These are phyloP conservation scores for Ictalurus punctatus DNA, from an alignment of 2,113 vertebrate species.

Conservation along the genomic window DNA sequence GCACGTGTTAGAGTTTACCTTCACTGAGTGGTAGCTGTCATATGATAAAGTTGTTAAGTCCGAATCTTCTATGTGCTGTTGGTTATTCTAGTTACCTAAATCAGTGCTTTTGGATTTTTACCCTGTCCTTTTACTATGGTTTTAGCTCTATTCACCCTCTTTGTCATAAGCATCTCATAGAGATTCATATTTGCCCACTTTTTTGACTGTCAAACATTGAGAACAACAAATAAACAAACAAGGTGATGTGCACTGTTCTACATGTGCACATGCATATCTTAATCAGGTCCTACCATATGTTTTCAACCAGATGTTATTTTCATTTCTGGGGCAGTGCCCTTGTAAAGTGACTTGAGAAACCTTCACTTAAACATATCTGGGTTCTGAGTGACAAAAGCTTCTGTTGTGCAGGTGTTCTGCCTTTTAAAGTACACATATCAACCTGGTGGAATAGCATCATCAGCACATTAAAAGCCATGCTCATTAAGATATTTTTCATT, in stretches of 20 bases:
- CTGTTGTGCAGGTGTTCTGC: slow-evolving; percentile 26
- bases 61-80: not conserved
- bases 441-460: slow-evolving; percentile 31
- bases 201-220: not conserved
- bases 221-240: not conserved
- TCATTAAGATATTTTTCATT: not conserved
- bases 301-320: not conserved
- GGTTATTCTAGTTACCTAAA: not conserved
- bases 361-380: slow-evolving; percentile 20
- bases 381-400: slow-evolving; percentile 20
- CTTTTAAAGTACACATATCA: not conserved
- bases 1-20: not conserved
- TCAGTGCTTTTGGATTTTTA: not conserved
- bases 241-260: not conserved
- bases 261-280: not conserved
- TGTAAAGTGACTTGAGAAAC: slow-evolving; percentile 12
- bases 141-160: not conserved
- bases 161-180: not conserved
- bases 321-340: slow-evolving; percentile 7
- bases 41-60: not conserved
- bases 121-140: not conserved
- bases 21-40: not conserved
- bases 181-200: not conserved
- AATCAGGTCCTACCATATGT: slow-evolving; percentile 35
- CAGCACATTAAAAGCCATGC: not conserved